Percentiles rank a stretch among this genome's conserved stretches.
Conservation (phyloP, 2,113 vertebrate species). For the Agelaius phoeniceus region DNA sequence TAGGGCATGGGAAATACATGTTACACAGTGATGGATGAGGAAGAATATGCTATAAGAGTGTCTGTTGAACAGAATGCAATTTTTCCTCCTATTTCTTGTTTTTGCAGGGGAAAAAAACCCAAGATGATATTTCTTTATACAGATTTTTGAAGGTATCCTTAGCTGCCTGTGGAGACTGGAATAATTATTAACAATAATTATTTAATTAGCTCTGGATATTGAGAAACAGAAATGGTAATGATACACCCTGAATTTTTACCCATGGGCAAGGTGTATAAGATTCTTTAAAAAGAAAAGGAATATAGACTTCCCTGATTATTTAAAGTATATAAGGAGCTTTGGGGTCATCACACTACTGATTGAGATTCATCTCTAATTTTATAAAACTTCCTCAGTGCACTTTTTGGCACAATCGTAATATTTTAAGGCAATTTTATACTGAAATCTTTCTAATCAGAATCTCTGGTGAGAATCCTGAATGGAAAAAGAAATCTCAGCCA, state of each 20-base stretch:
- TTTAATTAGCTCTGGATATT: conserved; percentile 36
- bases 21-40: neutral
- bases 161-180: neutral
- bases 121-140: neutral
- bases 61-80: neutral
- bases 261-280: neutral
- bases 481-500: conserved; percentile 59
- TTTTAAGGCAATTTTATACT: conserved; percentile 26
- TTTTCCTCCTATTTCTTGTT: neutral
- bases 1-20: neutral
- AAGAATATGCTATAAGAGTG: neutral
- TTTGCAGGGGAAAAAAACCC: neutral
- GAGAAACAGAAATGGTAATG: conserved; percentile 4
- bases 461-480: conserved; percentile 37
- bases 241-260: neutral
- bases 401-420: neutral
- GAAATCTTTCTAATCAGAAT: conserved; percentile 55
- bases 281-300: neutral
- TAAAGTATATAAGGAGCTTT: conserved; percentile 20
- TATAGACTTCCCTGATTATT: conserved; percentile 25
- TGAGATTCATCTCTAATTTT: conserved; percentile 4
- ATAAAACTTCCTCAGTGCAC: neutral
- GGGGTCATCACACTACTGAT: neutral
- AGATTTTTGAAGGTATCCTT: neutral
- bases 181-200: conserved; percentile 47